Conservation (phyloP, 2,113 vertebrate species). For the Calidris pygmaea region DNA sequence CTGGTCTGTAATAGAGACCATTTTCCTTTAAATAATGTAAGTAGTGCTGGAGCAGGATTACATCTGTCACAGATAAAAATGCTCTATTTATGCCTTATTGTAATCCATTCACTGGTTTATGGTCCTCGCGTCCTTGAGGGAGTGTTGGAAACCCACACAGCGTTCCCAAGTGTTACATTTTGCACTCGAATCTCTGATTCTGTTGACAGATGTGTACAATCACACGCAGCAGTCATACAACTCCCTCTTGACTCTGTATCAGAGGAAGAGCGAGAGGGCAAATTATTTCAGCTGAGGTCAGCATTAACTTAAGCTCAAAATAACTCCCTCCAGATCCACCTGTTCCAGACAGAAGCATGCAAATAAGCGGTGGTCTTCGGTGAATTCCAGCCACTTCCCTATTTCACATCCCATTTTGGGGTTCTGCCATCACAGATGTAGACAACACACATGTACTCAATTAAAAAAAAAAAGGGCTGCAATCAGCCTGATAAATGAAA, state of each 20-base stretch:
- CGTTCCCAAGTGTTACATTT: neutral
- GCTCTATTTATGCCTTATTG: conserved; percentile 56
- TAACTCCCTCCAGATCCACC: conserved; percentile 57
- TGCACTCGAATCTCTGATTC: conserved; percentile 19
- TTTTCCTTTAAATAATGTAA: conserved; percentile 20
- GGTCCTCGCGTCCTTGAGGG: conserved; percentile 13
- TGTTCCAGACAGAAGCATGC: conserved; percentile 31
- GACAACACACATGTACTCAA: neutral
- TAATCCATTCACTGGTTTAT: conserved; percentile 62
- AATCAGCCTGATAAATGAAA: neutral
- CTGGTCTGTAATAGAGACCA: neutral
- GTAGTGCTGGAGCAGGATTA: neutral
- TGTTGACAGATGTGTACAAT: conserved; percentile 64
- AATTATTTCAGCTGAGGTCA: conserved; percentile 62
- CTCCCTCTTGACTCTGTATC: conserved; percentile 44
- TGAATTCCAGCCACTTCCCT: conserved; percentile 18
- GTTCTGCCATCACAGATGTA: neutral
- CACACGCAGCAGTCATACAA: conserved; percentile 37
- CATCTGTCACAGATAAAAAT: conserved; percentile 50
- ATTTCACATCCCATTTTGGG: conserved; percentile 15
- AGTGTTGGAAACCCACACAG: conserved; percentile 18
- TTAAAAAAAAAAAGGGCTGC: neutral
- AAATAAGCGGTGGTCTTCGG: neutral
- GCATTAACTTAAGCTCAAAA: conserved; percentile 44
- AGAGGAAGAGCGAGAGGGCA: conserved; percentile 13